Conservation (phyloP, 2,888 invertebrate genomes). For the Heliconius cydno region DNA sequence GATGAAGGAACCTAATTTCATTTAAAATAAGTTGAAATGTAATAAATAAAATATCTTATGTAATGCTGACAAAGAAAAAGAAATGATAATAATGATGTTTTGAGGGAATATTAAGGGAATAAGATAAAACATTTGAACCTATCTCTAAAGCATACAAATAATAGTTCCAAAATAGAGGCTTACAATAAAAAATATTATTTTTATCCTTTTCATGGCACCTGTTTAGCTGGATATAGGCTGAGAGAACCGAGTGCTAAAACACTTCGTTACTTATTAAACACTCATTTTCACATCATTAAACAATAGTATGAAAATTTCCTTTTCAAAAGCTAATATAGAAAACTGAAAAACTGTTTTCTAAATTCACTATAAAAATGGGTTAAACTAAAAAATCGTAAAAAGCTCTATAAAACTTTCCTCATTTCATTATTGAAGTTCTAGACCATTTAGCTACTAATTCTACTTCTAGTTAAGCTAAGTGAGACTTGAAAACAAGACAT, state of each 20-base stretch:
- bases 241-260: too few species aligned
- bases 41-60: too few species aligned
- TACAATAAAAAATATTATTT: too few species aligned
- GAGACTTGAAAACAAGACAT: slow-evolving; percentile 2
- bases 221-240: too few species aligned
- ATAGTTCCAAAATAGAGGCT: too few species aligned
- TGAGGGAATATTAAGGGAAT: too few species aligned
- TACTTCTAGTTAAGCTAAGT: slow-evolving; percentile 3
- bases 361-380: background rate
- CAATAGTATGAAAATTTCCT: background rate
- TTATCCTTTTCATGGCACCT: too few species aligned
- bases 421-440: slow-evolving; percentile 16
- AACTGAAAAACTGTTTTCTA: background rate
- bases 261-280: background rate
- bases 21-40: background rate
- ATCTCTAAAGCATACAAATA: too few species aligned
- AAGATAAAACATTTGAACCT: too few species aligned
- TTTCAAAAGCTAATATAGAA: background rate
- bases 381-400: slow-evolving; percentile 12
- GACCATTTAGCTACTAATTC: slow-evolving; percentile 5
- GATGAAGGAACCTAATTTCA: background rate
- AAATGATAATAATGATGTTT: too few species aligned
- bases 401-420: background rate
- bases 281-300: background rate
- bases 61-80: background rate